A percentile compares a stretch with the other conserved stretches of the same genome.
Evolutionary conservation across 2,888 invertebrate species (phyloP).

Genomic region (Eubasilissa splendida): DNA sequence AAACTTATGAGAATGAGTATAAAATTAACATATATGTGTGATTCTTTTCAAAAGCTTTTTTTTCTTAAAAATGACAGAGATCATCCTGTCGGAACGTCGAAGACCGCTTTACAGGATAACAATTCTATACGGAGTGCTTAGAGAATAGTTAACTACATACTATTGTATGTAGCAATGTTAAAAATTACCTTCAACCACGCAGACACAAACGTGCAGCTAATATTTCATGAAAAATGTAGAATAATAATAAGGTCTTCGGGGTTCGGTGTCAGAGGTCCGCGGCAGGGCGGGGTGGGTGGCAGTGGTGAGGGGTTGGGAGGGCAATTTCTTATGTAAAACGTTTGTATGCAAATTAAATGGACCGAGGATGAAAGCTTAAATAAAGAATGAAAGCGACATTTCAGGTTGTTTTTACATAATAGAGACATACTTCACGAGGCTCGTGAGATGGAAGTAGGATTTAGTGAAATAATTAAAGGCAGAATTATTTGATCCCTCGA

Average conservation of each 20-base stretch:
- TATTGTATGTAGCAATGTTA: not conserved
- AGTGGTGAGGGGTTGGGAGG: conserved; percentile 1
- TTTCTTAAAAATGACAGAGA: too few relatives aligned
- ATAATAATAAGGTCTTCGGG: conserved; percentile 45
- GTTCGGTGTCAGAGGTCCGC: conserved; percentile 17
- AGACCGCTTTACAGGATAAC: too few relatives aligned
- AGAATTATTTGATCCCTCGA: not conserved
- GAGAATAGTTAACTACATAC: too few relatives aligned
- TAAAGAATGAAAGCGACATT: conserved; percentile 47
- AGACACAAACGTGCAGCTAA: conserved; percentile 7
- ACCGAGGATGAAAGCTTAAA: conserved; percentile 53
- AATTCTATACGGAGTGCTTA: too few relatives aligned
- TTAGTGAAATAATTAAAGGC: not conserved
- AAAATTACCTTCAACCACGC: conserved; percentile 34
- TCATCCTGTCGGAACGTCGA: too few relatives aligned
- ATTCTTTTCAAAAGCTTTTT: too few relatives aligned
- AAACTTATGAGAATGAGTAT: too few relatives aligned
- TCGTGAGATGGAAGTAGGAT: not conserved
- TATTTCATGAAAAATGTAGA: conserved; percentile 45
- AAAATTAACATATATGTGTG: too few relatives aligned
- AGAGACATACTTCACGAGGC: conserved; percentile 39
- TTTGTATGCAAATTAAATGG: conserved; percentile 57
- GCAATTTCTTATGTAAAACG: conserved; percentile 47
- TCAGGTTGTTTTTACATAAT: conserved; percentile 43
- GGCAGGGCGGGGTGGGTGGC: not conserved